Percentiles rank a stretch among this genome's conserved stretches.
Conservation (phyloP, 1,140 invertebrate genomes). For the Polypedilum vanderplanki region DNA sequence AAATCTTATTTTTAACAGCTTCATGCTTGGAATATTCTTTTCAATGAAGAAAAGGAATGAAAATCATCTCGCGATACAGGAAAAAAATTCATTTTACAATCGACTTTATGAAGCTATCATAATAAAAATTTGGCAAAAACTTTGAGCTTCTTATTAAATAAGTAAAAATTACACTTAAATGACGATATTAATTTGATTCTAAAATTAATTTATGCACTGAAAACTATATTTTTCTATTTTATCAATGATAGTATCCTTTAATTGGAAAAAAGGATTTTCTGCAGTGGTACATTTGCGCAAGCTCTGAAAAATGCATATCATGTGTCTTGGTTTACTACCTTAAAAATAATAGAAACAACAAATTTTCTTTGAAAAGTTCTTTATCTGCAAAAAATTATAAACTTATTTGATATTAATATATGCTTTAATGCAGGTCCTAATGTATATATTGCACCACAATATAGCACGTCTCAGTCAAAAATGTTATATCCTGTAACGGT, state of each 20-base stretch:
- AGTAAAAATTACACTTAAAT: neutral
- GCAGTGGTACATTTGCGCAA: neutral
- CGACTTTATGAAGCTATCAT: neutral
- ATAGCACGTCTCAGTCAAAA: no score
- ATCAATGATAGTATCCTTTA: slow-evolving; percentile 16
- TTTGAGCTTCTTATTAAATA: neutral
- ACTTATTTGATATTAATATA: no score
- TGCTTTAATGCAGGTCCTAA: no score
- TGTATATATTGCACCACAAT: no score
- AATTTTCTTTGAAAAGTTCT: no score
- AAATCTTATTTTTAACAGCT: neutral
- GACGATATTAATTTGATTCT: neutral
- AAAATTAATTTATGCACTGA: slow-evolving; percentile 19
- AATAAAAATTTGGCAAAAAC: slow-evolving; percentile 3
- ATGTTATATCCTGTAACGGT: no score
- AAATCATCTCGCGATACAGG: neutral
- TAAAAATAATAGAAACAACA: no score
- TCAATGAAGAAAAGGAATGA: neutral
- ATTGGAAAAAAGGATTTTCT: slow-evolving; percentile 6
- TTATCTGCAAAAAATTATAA: no score
- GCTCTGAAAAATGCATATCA: neutral
- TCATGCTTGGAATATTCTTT: neutral
- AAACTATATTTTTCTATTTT: slow-evolving; percentile 20
- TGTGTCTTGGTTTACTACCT: no score
- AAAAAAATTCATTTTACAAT: neutral